Evolutionary conservation across 2,113 vertebrate species (phyloP).

Genomic region (Hucho hucho): DNA sequence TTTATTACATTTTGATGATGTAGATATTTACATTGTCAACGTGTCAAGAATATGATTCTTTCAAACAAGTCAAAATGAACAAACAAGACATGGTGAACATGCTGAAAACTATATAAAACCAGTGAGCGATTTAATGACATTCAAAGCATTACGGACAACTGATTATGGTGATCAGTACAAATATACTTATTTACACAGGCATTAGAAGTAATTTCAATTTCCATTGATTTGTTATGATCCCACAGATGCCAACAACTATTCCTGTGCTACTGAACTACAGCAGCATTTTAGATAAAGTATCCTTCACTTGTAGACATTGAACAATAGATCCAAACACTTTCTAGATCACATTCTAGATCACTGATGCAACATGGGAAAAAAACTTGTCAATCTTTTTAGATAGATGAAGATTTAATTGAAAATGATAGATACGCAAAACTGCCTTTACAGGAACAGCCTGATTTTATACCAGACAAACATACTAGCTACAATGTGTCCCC

Average conservation of each 20-base stretch:
- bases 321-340: slow-evolving; percentile 2
- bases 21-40: slow-evolving; percentile 33
- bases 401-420: not conserved
- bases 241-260: not conserved
- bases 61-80: not conserved
- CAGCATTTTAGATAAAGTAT: not conserved
- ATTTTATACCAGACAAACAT: not conserved
- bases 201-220: not conserved
- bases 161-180: not conserved
- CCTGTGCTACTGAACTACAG: not conserved
- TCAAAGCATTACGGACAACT: not conserved
- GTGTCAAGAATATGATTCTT: no score
- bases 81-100: not conserved
- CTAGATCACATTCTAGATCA: not conserved
- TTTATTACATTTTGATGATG: slow-evolving; percentile 18
- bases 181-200: not conserved
- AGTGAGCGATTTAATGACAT: not conserved
- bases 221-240: not conserved
- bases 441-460: not conserved
- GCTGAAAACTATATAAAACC: not conserved
- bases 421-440: slow-evolving; percentile 16
- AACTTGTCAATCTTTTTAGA: not conserved
- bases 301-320: not conserved
- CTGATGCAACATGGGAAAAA: not conserved
- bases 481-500: not conserved